Evolutionary conservation across 2,113 vertebrate species (phyloP), one percentile per base, ranked within the genome.

Genomic region (Xenopus laevis): DNA sequence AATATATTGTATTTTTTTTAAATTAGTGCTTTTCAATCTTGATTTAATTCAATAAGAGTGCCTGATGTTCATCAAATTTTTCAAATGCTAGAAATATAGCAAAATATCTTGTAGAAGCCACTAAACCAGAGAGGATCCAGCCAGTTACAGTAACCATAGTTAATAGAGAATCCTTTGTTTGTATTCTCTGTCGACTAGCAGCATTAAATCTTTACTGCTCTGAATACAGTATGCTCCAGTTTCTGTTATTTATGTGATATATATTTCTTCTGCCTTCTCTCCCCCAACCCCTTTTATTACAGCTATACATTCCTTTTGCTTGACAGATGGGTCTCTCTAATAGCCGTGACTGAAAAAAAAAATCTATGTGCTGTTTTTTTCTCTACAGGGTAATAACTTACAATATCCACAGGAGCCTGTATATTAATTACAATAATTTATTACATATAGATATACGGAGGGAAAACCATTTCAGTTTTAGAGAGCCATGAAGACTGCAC

Each of bases 221-320:
- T 80, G 80, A 83, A 82, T 74, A 27, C 4, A 27, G 23, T 27
- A 81, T 79, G 76, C 71, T 66, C 77, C 44, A 5, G 82, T 87
- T 84, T 81, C 82, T 79, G 82, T 86, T 86, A 86, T 87, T 84
- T 84, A 85, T 84, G 81, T 81, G 81, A 81, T 77, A 78, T 83
- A 81, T 84, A 84, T 83, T 75, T 75, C 73, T 62, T 75, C 57
- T 40, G 57, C 55, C 65, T 62, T 68, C 45, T 62, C 46, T 80
- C 72, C 61, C 72, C 64, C 47, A 62, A 62, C 17, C 62, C n/a
- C 45, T 58, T 77, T 82, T 78, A 74, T 80, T 76, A 71, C 61
- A 7, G 53, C 67, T 55, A 72, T 9, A 0, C 58, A 79, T 86
- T 85, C 79, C 82, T 79, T 71, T 71, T 71, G 17, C 40, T 71